Conservation (phyloP, 92 coral and sea anemone species). For the Isaurus tuberculatus region DNA sequence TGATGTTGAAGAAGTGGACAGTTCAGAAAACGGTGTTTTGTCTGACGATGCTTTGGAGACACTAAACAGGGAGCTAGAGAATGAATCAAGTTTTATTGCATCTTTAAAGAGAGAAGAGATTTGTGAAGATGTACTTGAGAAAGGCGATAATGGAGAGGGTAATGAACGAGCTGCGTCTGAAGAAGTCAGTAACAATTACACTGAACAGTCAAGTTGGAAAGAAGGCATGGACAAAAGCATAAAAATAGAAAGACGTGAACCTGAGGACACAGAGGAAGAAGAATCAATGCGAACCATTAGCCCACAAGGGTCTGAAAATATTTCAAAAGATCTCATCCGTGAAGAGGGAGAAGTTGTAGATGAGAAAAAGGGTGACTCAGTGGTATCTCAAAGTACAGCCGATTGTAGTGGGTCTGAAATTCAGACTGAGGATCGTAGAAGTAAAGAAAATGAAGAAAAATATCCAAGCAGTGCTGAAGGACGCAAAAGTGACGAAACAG, state of each 20-base stretch:
- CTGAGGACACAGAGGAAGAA: not conserved
- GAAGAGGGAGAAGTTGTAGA: not conserved
- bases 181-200: not conserved
- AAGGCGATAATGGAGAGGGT: not conserved
- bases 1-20: constrained; percentile 8
- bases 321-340: not conserved
- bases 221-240: not conserved
- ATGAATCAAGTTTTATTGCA: not conserved
- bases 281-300: not conserved
- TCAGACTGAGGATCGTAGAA: too few species aligned
- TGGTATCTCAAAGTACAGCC: not conserved
- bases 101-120: not conserved
- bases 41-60: constrained; percentile 36
- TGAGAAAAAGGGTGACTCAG: too few species aligned
- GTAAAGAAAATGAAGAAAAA: not conserved
- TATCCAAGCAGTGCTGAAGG: not conserved
- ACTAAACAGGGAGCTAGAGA: constrained; percentile 20
- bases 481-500: not conserved
- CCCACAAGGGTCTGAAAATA: not conserved
- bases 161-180: not conserved
- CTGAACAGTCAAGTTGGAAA: not conserved
- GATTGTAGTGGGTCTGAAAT: not conserved
- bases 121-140: not conserved
- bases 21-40: constrained; percentile 9
- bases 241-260: not conserved